Evolutionary conservation across 2,797 vertebrate genomes (phyloP).

Genomic region (Craterocephalus amniculus): DNA sequence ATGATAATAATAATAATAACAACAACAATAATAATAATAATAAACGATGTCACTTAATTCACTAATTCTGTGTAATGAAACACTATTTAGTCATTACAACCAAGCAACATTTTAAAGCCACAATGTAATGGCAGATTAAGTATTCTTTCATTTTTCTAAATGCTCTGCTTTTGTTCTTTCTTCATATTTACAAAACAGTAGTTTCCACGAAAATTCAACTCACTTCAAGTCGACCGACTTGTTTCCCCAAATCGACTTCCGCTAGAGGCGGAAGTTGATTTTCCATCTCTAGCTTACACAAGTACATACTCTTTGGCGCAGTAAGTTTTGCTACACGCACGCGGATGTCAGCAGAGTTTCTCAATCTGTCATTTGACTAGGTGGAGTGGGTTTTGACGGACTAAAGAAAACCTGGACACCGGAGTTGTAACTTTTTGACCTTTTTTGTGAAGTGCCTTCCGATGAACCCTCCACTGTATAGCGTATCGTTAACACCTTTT

Average conservation of each 20-base stretch:
- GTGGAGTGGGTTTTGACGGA: conserved; percentile 49
- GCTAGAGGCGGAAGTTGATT: neutral
- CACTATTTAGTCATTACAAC: too few species aligned
- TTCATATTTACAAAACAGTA: too few species aligned
- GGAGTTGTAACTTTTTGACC: conserved; percentile 32
- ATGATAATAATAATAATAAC: too few species aligned
- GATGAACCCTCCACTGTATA: conserved; percentile 5
- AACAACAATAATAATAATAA: too few species aligned
- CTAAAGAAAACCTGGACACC: conserved; percentile 28
- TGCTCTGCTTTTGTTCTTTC: too few species aligned
- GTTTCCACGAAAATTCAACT: too few species aligned
- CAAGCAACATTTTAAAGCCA: too few species aligned
- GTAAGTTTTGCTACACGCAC: conserved; percentile 67
- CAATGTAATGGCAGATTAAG: too few species aligned
- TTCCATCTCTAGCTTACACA: rapidly evolving
- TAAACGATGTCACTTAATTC: too few species aligned
- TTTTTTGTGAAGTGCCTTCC: conserved; percentile 4
- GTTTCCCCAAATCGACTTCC: neutral
- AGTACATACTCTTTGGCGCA: conserved; percentile 9
- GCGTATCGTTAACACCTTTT: neutral
- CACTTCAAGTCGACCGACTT: neutral
- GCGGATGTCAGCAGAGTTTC: conserved; percentile 78
- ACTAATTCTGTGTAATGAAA: too few species aligned
- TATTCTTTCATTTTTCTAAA: too few species aligned
- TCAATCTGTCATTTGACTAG: conserved; percentile 75